Evolutionary conservation across 2,888 invertebrate species (phyloP).

Genomic region (Drosophila paracracens): DNA sequence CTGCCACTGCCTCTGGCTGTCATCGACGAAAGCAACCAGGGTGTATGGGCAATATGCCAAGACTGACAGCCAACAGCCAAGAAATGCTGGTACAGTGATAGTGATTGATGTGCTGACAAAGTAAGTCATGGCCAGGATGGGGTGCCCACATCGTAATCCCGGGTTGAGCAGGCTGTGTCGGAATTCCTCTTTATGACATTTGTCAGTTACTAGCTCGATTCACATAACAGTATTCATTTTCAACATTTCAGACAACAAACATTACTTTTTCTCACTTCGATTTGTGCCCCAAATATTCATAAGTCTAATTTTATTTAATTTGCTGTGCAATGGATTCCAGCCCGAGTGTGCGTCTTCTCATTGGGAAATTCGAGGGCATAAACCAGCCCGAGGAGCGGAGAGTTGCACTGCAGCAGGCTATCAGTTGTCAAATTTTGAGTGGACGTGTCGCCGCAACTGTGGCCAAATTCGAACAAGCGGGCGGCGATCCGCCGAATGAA

Average conservation of each 20-base stretch:
- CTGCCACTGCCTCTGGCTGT: slow-evolving; percentile 20
- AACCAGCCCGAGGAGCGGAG: neutral
- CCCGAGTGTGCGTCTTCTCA: slow-evolving; percentile 13
- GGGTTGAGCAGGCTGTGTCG: slow-evolving; percentile 25
- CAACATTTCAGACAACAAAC: neutral
- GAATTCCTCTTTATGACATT: neutral
- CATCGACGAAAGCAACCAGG: slow-evolving; percentile 16
- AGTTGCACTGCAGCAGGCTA: neutral
- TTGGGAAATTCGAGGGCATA: slow-evolving; percentile 30
- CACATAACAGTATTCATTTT: neutral
- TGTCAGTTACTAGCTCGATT: neutral
- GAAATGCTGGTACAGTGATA: slow-evolving; percentile 49
- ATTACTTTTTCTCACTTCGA: neutral
- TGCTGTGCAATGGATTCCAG: neutral
- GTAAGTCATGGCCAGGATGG: neutral
- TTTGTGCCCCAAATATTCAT: neutral
- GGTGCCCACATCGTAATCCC: neutral
- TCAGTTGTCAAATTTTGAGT: neutral
- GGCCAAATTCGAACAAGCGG: slow-evolving; percentile 29
- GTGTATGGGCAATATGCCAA: slow-evolving; percentile 59
- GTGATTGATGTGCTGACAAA: slow-evolving; percentile 53
- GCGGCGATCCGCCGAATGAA: neutral
- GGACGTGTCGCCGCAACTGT: slow-evolving; percentile 19
- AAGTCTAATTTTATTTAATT: neutral
- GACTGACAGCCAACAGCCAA: slow-evolving; percentile 51